Percentiles rank a stretch among this genome's conserved stretches.
Evolutionary conservation across 2,113 vertebrate genomes (phyloP).

Genomic region (Mormyrus lacerda): DNA sequence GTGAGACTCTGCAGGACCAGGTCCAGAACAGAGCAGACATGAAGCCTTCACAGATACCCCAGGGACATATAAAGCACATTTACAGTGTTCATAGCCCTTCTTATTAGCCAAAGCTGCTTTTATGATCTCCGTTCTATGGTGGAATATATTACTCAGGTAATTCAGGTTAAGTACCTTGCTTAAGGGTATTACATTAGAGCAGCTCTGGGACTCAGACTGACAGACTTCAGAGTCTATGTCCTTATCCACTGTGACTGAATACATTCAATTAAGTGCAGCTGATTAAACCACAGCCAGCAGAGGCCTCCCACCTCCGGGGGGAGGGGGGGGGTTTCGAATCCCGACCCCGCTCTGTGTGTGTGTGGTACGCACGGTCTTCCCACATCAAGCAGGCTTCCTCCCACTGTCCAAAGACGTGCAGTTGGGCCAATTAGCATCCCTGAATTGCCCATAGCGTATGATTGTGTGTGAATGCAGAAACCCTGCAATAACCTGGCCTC

Average conservation of each 20-base stretch:
- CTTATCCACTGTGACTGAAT: background rate
- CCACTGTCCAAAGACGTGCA: background rate
- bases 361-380: background rate
- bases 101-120: background rate
- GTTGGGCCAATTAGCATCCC: background rate
- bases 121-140: background rate
- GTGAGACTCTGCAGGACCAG: background rate
- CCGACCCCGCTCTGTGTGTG: background rate
- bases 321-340: background rate
- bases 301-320: background rate
- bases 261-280: background rate
- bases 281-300: background rate
- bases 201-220: background rate
- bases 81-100: background rate
- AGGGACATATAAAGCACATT: background rate
- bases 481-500: background rate
- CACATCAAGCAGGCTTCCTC: background rate
- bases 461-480: background rate
- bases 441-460: background rate
- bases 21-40: background rate
- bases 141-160: background rate
- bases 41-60: background rate
- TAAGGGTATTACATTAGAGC: conserved; percentile 1
- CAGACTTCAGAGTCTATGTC: background rate
- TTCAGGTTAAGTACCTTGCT: conserved; percentile 1